These are phyloP conservation scores for Himalopsyche kuldschensis DNA, from an alignment of 2,888 invertebrate genomes.

Conservation along the genomic window DNA sequence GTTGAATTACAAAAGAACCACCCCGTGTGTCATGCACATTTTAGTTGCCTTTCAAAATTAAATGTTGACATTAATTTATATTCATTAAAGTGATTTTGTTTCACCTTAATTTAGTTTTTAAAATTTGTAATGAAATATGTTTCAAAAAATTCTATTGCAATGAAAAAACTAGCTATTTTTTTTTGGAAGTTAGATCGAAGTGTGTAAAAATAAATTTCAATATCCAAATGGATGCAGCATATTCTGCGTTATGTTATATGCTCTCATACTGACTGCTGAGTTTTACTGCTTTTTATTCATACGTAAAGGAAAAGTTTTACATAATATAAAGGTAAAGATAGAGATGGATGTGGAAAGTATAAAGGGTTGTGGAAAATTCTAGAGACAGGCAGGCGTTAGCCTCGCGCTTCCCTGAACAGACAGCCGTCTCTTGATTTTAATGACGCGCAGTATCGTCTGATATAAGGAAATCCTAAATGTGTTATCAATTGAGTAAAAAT, in stretches of 20 bases:
- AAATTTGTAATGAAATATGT: no score
- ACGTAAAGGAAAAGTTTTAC: not conserved
- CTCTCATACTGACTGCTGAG: not conserved
- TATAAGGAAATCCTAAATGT: not conserved
- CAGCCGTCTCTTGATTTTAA: constrained; percentile 17
- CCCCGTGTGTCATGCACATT: not conserved
- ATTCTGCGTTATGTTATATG: not conserved
- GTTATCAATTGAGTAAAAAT: no score
- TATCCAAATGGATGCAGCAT: no score
- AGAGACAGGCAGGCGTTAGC: constrained; percentile 31
- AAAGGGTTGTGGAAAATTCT: constrained; percentile 30
- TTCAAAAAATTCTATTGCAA: no score
- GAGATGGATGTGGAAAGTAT: not conserved
- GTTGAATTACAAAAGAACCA: not conserved
- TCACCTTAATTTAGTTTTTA: no score
- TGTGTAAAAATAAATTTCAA: no score
- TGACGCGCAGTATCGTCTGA: not conserved
- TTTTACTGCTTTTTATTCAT: not conserved
- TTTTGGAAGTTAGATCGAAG: no score
- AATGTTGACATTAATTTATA: not conserved
- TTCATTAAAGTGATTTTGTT: not conserved
- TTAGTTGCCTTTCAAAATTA: not conserved
- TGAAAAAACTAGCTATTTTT: no score
- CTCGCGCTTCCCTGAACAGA: constrained; percentile 31
- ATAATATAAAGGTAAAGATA: not conserved